Evolutionary conservation across 2,888 invertebrate genomes (phyloP).

Genomic region (Baccha elongata): DNA sequence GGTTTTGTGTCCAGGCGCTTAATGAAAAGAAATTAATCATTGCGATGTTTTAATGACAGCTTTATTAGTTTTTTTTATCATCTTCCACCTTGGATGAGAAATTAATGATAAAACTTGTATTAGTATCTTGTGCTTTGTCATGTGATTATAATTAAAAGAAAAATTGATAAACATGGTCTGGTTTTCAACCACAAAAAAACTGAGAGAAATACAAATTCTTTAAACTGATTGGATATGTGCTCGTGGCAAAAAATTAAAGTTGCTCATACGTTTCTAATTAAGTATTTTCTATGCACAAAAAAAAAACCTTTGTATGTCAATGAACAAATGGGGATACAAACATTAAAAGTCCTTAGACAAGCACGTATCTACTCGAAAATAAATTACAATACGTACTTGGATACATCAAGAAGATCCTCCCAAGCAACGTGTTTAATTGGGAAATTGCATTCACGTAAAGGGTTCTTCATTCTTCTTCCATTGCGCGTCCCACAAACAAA

Average conservation of each 20-base stretch:
- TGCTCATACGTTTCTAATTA: too few relatives aligned
- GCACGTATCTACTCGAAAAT: conserved; percentile 47
- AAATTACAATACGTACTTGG: conserved; percentile 56
- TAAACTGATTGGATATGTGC: too few relatives aligned
- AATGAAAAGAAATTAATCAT: conserved; percentile 74
- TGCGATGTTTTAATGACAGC: conserved; percentile 66
- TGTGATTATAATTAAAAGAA: conserved; percentile 15
- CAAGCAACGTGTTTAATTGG: conserved; percentile 64
- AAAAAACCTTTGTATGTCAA: neutral
- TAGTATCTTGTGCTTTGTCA: conserved; percentile 16
- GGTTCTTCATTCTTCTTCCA: conserved; percentile 37
- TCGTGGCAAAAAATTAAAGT: too few relatives aligned
- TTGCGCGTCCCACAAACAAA: neutral
- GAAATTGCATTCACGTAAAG: conserved; percentile 64
- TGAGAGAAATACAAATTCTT: too few relatives aligned
- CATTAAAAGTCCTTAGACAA: conserved; percentile 52
- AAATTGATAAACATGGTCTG: neutral
- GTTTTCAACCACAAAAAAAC: conserved; percentile 24
- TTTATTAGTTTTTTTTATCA: conserved; percentile 56
- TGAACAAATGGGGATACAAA: conserved; percentile 29
- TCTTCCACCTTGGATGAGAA: neutral
- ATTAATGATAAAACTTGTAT: conserved; percentile 43
- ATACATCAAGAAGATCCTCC: conserved; percentile 52
- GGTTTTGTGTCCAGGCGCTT: conserved; percentile 46
- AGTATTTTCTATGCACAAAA: too few relatives aligned